Evolutionary conservation across 2,113 vertebrate species (phyloP), one percentile per base, ranked within the genome.

Genomic region (Oryzias melastigma): DNA sequence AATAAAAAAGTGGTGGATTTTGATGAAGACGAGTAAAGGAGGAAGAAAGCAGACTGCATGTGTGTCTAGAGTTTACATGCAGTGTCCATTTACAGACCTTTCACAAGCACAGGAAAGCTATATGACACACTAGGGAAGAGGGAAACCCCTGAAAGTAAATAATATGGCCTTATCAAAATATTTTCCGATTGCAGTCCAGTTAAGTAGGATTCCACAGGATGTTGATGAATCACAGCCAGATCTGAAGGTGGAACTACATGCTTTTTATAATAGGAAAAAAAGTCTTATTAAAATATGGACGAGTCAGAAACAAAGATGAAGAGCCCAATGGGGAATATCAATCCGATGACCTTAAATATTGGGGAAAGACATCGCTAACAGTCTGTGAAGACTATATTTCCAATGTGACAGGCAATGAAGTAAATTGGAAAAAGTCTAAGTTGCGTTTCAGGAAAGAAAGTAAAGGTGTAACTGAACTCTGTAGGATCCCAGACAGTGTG

Each of bases 401-500:
- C 10, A 73, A 55, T 67, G 46, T 76, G 46, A 74, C 73, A 68
- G 78, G 56, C 65, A 53, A 69, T 65, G 45, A 17, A 58, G 64
- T 18, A 7, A 42, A 51, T 46, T 51, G 20, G 48, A 42, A 60
- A 62, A 54, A 14, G 16, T 7, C 51, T 22, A 64, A 75, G 61
- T 73, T 66, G 48, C 43, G 45, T 46, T 61, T 62, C 14, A 58
- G 52, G 58, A 53, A 41, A 14, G 16, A 56, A 19, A 55, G 52
- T 45, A 45, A 10, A 75, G 68, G 58, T 73, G 77, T 52, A 75
- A 71, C n/a, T 73, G 77, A 71, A 76, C 67, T 56, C 70, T 57
- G 71, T 71, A 74, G 77, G 61, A 22, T 80, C 62, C 48, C 73
- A 87, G 78, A 84, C 78, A 65, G 60, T 20, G 53, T 46, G 79